A percentile compares a stretch with the other conserved stretches of the same genome.
phyloP scores from a whole-genome alignment of 1,140 invertebrate genomes.

The Camponotus floridanus region DNA sequence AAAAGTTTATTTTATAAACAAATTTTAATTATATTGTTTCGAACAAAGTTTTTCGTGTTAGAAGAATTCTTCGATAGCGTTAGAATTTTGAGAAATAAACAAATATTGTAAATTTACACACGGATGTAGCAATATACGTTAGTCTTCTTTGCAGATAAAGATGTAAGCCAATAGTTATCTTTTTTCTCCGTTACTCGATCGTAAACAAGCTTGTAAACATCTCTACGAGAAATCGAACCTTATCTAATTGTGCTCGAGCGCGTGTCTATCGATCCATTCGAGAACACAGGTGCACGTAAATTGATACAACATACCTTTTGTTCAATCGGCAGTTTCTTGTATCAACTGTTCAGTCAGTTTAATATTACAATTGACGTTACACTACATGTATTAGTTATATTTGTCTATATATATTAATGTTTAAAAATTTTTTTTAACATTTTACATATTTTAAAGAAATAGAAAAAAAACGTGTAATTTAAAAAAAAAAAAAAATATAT shows the following conservation, averaged over 20 bases:
- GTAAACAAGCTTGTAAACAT: constrained; percentile 53
- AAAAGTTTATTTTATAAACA: not conserved
- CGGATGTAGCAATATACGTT: not conserved
- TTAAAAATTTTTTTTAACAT: constrained; percentile 1
- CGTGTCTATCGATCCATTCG: constrained; percentile 32
- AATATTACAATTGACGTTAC: constrained; percentile 16
- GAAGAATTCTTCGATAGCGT: not conserved
- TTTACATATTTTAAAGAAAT: not conserved
- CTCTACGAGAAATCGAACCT: constrained; percentile 41
- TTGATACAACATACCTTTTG: constrained; percentile 7
- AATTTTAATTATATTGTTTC: not conserved
- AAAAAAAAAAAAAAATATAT: too few relatives aligned
- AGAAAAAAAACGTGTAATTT: not conserved
- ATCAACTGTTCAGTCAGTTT: constrained; percentile 15
- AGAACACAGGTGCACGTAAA: constrained; percentile 49
- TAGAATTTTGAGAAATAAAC: constrained; percentile 13
- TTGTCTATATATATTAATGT: not conserved
- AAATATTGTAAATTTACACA: constrained; percentile 25
- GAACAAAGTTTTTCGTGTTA: not conserved
- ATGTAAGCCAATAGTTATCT: constrained; percentile 14
- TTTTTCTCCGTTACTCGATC: constrained; percentile 44
- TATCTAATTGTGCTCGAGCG: constrained; percentile 53
- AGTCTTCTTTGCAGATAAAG: constrained; percentile 4
- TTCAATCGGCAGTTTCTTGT: constrained; percentile 46
- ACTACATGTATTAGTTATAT: not conserved